Conservation (phyloP, 2,797 vertebrate species). For the Discoglossus pictus region DNA sequence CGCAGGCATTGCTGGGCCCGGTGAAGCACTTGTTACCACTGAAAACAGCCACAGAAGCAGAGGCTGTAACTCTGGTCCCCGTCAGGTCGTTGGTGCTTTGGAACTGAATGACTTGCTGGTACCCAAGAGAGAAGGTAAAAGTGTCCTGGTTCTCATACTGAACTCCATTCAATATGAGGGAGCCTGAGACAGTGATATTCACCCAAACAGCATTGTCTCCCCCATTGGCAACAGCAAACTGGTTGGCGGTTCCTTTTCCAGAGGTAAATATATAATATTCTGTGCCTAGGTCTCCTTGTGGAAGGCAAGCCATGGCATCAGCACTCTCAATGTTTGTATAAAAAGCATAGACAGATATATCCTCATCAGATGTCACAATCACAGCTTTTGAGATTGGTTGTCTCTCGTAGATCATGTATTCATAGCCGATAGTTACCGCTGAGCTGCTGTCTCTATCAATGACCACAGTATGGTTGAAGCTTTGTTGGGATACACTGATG, state of each 20-base stretch:
- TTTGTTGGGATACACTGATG: slow-evolving; percentile 2
- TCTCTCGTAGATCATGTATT: slow-evolving; percentile 28
- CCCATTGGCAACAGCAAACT: slow-evolving; percentile 40
- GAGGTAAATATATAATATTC: slow-evolving; percentile 42
- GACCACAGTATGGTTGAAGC: slow-evolving; percentile 20
- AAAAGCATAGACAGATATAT: slow-evolving; percentile 29
- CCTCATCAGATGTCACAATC: slow-evolving; percentile 22
- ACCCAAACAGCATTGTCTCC: slow-evolving; percentile 6
- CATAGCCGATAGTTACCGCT: slow-evolving; percentile 24
- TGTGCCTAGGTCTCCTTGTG: slow-evolving; percentile 18
- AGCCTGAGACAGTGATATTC: slow-evolving; percentile 13
- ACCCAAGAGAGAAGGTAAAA: slow-evolving; percentile 4
- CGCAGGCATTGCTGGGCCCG: neutral
- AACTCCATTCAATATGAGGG: slow-evolving; percentile 13
- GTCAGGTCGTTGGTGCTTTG: slow-evolving; percentile 24
- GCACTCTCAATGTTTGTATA: neutral
- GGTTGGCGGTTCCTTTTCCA: neutral
- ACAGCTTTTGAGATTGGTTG: slow-evolving; percentile 9
- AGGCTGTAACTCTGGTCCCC: slow-evolving; percentile 25
- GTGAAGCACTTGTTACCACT: slow-evolving; percentile 26
- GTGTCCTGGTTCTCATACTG: slow-evolving; percentile 3
- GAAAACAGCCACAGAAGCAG: slow-evolving; percentile 33
- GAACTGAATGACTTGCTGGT: slow-evolving; percentile 30
- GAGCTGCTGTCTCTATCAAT: slow-evolving; percentile 14
- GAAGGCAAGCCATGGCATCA: slow-evolving; percentile 34